Conservation (phyloP, 1,140 invertebrate genomes). For the Cyrtorhinus lividipennis region DNA sequence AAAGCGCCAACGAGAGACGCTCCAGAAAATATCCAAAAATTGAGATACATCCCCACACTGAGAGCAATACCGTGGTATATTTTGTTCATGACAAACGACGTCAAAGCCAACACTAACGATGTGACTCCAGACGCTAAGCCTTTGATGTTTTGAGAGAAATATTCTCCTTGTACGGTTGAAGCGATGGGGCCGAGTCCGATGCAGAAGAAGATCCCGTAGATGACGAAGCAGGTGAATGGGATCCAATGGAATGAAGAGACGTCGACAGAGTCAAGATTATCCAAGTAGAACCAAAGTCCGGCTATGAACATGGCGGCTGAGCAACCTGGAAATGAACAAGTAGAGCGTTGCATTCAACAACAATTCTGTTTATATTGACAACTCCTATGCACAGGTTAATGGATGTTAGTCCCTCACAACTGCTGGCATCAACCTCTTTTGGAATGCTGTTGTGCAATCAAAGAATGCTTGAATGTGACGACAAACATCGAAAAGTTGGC, state of each 20-base stretch:
- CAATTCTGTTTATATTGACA: too few species aligned
- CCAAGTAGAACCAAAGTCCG: slow-evolving; percentile 34
- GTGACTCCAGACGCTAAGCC: slow-evolving; percentile 37
- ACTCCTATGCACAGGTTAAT: neutral
- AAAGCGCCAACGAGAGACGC: slow-evolving; percentile 44
- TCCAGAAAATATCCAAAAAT: slow-evolving; percentile 58
- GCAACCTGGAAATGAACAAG: slow-evolving; percentile 8
- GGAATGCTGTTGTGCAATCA: neutral
- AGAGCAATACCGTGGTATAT: slow-evolving; percentile 43
- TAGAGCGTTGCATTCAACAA: too few species aligned
- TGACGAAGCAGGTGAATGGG: slow-evolving; percentile 27
- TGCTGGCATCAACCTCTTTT: neutral
- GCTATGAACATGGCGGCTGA: slow-evolving; percentile 28
- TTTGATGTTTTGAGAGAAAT: slow-evolving; percentile 32
- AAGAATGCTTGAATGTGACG: too few species aligned
- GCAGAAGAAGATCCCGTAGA: slow-evolving; percentile 27
- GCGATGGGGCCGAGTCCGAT: slow-evolving; percentile 31
- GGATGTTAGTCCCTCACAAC: neutral
- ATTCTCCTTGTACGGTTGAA: slow-evolving; percentile 30
- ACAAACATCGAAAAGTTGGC: too few species aligned
- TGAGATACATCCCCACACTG: slow-evolving; percentile 36
- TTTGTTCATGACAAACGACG: slow-evolving; percentile 58
- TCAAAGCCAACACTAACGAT: slow-evolving; percentile 51
- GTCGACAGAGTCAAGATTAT: slow-evolving; percentile 24
- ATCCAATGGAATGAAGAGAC: slow-evolving; percentile 30